A percentile compares a stretch with the other conserved stretches of the same genome.
Evolutionary conservation across 2,888 invertebrate genomes (phyloP).

Genomic region (Drosophila yooni): DNA sequence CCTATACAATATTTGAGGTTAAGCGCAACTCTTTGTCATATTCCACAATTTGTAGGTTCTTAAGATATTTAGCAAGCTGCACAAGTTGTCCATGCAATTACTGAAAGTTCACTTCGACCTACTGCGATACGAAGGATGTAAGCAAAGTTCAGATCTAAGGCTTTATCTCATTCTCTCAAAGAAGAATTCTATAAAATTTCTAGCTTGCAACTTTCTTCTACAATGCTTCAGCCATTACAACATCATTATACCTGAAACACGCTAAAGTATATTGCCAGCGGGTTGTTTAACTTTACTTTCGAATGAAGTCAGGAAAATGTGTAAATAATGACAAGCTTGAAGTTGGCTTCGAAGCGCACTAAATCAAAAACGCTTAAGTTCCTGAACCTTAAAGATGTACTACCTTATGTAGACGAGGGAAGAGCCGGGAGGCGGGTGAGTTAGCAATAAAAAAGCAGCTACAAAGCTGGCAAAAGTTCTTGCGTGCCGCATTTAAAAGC

Average conservation of each 20-base stretch:
- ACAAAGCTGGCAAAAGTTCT: slow-evolving; percentile 54
- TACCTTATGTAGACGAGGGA: slow-evolving; percentile 6
- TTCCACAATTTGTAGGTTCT: background rate
- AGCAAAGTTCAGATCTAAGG: no score
- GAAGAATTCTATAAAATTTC: background rate
- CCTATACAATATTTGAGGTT: background rate
- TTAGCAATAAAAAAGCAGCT: slow-evolving; percentile 48
- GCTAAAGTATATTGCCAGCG: background rate
- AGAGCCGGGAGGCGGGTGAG: background rate
- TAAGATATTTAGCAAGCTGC: background rate
- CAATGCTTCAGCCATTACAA: background rate
- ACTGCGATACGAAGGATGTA: background rate
- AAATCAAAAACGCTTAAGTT: slow-evolving; percentile 70
- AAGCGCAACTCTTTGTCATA: background rate
- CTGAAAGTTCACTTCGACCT: background rate
- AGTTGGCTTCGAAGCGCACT: slow-evolving; percentile 65
- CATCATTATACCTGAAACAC: background rate
- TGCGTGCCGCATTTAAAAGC: slow-evolving; percentile 72
- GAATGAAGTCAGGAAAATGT: slow-evolving; percentile 17
- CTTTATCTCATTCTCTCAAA: background rate
- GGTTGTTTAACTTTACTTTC: slow-evolving; percentile 30
- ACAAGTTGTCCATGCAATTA: background rate
- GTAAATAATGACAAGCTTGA: slow-evolving; percentile 55
- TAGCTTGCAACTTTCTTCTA: background rate
- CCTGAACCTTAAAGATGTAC: slow-evolving; percentile 37